Evolutionary conservation across 2,797 vertebrate genomes (phyloP).

Genomic region (Dendrocincla fuliginosa): DNA sequence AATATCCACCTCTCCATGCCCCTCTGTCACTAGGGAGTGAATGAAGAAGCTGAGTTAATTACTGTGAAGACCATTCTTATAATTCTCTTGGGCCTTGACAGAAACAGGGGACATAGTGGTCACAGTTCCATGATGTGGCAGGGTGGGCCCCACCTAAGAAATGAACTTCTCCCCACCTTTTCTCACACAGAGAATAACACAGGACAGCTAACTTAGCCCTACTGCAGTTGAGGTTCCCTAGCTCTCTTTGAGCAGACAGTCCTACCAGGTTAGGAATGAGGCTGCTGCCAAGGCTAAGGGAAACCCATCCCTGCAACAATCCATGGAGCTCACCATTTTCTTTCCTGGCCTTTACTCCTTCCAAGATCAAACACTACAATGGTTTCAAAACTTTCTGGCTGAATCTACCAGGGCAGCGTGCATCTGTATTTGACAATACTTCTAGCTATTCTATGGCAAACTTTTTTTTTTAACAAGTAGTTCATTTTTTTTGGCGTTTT

Average conservation of each 20-base stretch:
- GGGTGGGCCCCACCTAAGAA: neutral
- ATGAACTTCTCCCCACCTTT: neutral
- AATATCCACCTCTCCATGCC: slow-evolving; percentile 93
- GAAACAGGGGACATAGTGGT: neutral
- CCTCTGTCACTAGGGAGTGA: slow-evolving; percentile 86
- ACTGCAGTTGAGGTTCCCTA: neutral
- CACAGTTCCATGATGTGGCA: neutral
- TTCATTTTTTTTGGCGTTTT: neutral
- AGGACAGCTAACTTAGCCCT: neutral
- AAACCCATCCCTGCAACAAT: neutral
- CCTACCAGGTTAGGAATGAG: neutral
- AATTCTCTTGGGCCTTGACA: neutral
- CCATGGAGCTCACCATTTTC: neutral
- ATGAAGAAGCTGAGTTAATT: slow-evolving; percentile 42
- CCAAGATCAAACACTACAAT: neutral
- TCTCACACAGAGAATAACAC: neutral
- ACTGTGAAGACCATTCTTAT: neutral
- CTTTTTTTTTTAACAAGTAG: neutral
- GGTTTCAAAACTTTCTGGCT: neutral
- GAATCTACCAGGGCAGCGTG: neutral
- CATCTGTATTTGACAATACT: neutral
- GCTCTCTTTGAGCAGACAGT: neutral
- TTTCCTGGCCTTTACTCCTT: neutral
- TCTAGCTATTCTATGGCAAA: neutral
- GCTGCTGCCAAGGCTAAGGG: neutral